A percentile compares a stretch with the other conserved stretches of the same genome.
These are phyloP conservation scores for Tenualosa thibaudeaui DNA, from an alignment of 2,797 vertebrate species.

Conservation along the genomic window DNA sequence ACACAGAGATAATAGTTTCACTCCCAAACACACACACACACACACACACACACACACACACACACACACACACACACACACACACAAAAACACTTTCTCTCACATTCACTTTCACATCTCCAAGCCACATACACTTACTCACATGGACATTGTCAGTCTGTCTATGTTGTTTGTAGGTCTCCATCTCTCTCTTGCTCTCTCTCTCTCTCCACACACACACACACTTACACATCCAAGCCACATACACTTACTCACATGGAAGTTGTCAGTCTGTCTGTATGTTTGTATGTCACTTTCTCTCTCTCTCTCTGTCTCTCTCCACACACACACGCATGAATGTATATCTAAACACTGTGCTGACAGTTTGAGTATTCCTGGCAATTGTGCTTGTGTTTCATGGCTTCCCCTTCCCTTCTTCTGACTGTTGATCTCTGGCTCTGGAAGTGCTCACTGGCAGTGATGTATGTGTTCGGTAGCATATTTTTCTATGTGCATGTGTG, in stretches of 20 bases:
- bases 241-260: too few relatives aligned
- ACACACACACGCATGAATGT: not conserved
- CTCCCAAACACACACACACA: not conserved
- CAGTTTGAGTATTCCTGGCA: slow-evolving; percentile 2
- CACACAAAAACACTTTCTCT: not conserved
- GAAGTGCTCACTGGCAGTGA: not conserved
- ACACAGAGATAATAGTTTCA: not conserved
- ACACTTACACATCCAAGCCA: not conserved
- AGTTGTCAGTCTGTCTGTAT: not conserved
- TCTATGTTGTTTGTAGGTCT: not conserved
- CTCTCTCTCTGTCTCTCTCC: slow-evolving; percentile 1
- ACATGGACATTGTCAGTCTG: not conserved
- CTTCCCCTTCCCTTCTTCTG: not conserved
- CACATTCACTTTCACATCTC: not conserved
- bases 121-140: not conserved
- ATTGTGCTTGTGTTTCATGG: slow-evolving; percentile 18
- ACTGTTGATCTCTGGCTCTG: not conserved
- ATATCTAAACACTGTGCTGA: not conserved
- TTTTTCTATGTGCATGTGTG: not conserved
- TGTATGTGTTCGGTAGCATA: slow-evolving; percentile 28
- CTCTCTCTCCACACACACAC: not conserved
- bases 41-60: not conserved
- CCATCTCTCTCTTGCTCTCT: not conserved
- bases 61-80: not conserved
- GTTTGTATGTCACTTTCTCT: not conserved